These are phyloP conservation scores for Dromococcyx pavoninus DNA, from an alignment of 2,797 vertebrate genomes.

Conservation along the genomic window DNA sequence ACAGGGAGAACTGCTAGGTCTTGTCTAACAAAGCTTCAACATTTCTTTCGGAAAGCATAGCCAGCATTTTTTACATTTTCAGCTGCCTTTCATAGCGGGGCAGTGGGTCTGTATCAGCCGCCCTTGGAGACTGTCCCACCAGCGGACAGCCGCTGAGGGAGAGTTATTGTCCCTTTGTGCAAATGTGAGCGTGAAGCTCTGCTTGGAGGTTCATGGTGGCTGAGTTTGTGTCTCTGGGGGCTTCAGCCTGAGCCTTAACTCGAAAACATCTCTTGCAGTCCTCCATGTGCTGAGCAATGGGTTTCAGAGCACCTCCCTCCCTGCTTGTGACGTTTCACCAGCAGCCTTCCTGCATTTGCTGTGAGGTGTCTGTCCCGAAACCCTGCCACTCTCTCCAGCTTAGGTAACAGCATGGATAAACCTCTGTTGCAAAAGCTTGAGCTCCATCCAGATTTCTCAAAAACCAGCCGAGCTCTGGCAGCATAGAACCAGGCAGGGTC, in stretches of 20 bases:
- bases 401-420: neutral
- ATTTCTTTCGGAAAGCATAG: neutral
- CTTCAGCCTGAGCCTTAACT: neutral
- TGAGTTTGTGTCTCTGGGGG: neutral
- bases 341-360: neutral
- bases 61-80: neutral
- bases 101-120: neutral
- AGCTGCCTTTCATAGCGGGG: neutral
- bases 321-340: neutral
- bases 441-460: neutral
- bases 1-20: neutral
- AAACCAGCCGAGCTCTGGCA: neutral
- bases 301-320: neutral
- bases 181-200: neutral
- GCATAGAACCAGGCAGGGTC: neutral
- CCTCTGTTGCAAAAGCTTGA: neutral
- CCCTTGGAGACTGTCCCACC: neutral
- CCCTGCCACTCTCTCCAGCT: neutral
- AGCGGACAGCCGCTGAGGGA: neutral
- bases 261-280: neutral
- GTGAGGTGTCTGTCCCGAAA: neutral
- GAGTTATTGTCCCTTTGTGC: neutral
- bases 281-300: accelerated
- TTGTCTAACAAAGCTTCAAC: neutral
- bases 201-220: neutral